A percentile compares a stretch with the other conserved stretches of the same genome.
Conservation (phyloP, 2,797 vertebrate species). For the Lepus townsendii region DNA sequence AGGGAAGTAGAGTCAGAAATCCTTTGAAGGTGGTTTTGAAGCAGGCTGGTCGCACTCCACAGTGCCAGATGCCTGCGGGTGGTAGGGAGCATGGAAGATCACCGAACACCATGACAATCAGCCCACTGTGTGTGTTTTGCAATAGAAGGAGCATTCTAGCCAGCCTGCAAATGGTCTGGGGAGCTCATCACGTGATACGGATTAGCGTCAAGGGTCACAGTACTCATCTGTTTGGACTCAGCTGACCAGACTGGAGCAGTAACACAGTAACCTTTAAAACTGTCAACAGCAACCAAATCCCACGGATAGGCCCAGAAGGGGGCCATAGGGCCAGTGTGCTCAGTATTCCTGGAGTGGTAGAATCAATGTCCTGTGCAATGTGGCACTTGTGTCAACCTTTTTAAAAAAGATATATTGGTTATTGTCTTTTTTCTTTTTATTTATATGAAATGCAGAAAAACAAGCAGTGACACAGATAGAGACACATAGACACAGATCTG, state of each 20-base stretch:
- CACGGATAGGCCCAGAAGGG: neutral
- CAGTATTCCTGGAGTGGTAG: neutral
- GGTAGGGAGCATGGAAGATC: conserved; percentile 34
- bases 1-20: conserved; percentile 47
- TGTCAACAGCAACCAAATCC: neutral
- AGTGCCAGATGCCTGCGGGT: conserved; percentile 49
- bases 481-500: no score
- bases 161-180: conserved; percentile 52
- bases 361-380: neutral
- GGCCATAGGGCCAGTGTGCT: neutral
- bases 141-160: conserved; percentile 68
- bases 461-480: no score
- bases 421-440: no score
- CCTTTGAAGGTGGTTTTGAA: conserved; percentile 62
- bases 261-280: conserved; percentile 51
- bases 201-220: conserved; percentile 57
- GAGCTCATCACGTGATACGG: conserved; percentile 50
- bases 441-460: no score
- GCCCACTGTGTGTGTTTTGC: conserved; percentile 59
- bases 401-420: no score
- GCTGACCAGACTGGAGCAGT: conserved; percentile 50
- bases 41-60: conserved; percentile 47
- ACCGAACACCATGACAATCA: conserved; percentile 69
- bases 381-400: neutral
- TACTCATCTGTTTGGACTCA: conserved; percentile 57